Base-by-base conservation (phyloP, 1,140 invertebrate genomes). In the Lordiphosa mommai region DNA sequence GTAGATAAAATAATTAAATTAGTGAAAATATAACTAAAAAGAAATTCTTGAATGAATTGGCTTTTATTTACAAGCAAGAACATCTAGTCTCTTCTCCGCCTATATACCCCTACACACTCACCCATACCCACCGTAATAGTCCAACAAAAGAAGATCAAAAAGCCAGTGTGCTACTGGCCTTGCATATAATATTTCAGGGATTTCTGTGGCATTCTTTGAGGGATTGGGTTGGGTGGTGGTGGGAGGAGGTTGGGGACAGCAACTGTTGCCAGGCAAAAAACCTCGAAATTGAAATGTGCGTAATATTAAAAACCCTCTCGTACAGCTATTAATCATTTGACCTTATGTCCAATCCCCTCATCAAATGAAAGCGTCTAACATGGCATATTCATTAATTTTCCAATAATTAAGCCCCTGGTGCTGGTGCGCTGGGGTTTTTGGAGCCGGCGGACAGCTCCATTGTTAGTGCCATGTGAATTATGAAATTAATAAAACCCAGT, bases 321-420 rank as follows among this genome's bases (percentile, higher is more conserved):
- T 10, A 23, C 16, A 17, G 43, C 56, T 20, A 82, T 82, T 84
- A 82, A 84, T 82, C 77, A 82, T 76, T 67, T 61, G 74, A 74
- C 73, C 52, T 41, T 27, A 40, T 38, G 36, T 10, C 34, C 34
- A 46, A 34, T 17, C 14, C 23, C n/a, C n/a, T n/a, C 23, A 7
- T 30, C 16, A 58, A 68, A 67, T 68, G 71, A 84, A 82, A 76
- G 72, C 71, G 70, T 74, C 71, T 77, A 59, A 69, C 61, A 77
- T 61, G 76, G 72, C 77, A 68, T 61, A 68, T 82, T 82, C 72
- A 82, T 82, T 82, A 82, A 82, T 82, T 82, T 82, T 82, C 77
- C 67, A 84, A 82, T 82, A 82, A 82, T 82, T 84, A 84, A 82
- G 77, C 67, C 40, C 44, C 69, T 37, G 61, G 44, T 59, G 30